Evolutionary conservation across 2,888 invertebrate genomes (phyloP).

Genomic region (Pyrochroa serraticornis): DNA sequence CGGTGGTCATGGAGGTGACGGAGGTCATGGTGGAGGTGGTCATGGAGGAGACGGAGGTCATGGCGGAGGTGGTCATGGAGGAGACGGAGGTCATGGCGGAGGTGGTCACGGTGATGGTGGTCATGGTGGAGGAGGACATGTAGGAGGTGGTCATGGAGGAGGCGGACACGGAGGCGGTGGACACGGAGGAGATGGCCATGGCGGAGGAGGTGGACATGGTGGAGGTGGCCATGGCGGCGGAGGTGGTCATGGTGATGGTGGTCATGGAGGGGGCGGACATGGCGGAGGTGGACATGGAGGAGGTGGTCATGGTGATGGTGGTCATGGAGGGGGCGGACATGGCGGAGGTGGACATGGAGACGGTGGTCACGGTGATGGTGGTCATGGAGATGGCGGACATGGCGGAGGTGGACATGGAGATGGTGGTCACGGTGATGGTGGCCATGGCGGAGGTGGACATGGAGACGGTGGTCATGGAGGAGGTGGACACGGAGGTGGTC

Average conservation of each 20-base stretch:
- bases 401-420: slow-evolving; percentile 19
- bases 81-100: slow-evolving; percentile 7
- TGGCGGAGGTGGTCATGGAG: slow-evolving; percentile 12
- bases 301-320: slow-evolving; percentile 21
- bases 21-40: slow-evolving; percentile 17
- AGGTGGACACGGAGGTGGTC: slow-evolving; percentile 18
- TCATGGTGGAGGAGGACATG: slow-evolving; percentile 5
- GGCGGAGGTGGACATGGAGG: slow-evolving; percentile 23
- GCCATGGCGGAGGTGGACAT: slow-evolving; percentile 24
- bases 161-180: slow-evolving; percentile 25
- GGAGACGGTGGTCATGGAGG: slow-evolving; percentile 26
- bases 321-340: slow-evolving; percentile 24
- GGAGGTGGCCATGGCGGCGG: slow-evolving; percentile 12
- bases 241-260: slow-evolving; percentile 19
- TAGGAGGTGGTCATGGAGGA: slow-evolving; percentile 7
- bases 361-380: slow-evolving; percentile 28
- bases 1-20: slow-evolving; percentile 10
- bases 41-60: slow-evolving; percentile 5
- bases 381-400: slow-evolving; percentile 30
- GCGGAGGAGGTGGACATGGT: slow-evolving; percentile 17
- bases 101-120: slow-evolving; percentile 24
- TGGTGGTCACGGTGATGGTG: slow-evolving; percentile 15
- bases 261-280: slow-evolving; percentile 9
- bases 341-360: slow-evolving; percentile 26
- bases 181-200: slow-evolving; percentile 26